Conservation (phyloP, 2,888 invertebrate species). For the Yponomeuta sedellus region DNA sequence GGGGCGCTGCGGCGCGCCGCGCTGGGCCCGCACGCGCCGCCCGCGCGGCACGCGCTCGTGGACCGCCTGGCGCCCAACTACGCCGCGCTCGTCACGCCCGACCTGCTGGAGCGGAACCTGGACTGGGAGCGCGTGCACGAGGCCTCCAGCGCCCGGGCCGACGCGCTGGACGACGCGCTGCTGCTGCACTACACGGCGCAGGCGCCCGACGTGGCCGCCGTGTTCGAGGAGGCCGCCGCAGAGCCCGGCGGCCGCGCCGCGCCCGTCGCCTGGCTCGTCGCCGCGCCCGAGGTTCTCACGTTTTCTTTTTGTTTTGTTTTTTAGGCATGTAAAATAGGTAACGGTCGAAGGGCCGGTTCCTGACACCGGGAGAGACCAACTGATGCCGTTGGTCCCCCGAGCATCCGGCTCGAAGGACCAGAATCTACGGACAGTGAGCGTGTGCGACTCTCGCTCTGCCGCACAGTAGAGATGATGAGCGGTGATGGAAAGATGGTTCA, state of each 20-base stretch:
- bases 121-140: constrained; percentile 55
- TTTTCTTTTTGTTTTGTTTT: not conserved
- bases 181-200: constrained; percentile 79
- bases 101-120: constrained; percentile 40
- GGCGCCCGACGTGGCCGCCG: constrained; percentile 71
- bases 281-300: not conserved
- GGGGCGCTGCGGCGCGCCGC: constrained; percentile 14
- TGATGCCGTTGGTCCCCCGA: no score
- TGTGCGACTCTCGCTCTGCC: no score
- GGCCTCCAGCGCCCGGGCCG: constrained; percentile 57
- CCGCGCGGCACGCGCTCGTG: constrained; percentile 27
- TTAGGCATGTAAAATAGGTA: no score
- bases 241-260: not conserved
- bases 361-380: no score
- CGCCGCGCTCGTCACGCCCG: constrained; percentile 57
- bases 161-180: constrained; percentile 77
- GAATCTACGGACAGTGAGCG: no score
- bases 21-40: constrained; percentile 9
- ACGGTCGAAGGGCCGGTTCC: no score
- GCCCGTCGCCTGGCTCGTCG: not conserved
- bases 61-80: constrained; percentile 67
- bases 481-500: no score
- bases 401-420: no score
- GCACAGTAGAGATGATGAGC: no score
- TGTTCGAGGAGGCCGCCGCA: constrained; percentile 53